Evolutionary conservation across 2,888 invertebrate species (phyloP).

Genomic region (Nemoura dubitans): DNA sequence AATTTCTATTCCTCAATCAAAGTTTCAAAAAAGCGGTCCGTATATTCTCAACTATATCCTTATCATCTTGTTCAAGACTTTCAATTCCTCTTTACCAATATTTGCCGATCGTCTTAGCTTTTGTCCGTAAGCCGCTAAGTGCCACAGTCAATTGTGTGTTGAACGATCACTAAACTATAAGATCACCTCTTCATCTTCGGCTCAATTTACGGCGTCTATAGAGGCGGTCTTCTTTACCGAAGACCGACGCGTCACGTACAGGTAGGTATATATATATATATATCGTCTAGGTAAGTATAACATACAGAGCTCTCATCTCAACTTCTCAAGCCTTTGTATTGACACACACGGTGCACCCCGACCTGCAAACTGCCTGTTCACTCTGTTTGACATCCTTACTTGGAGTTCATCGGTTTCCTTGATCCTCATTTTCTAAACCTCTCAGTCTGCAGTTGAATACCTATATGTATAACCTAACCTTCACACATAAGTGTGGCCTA

Average conservation of each 20-base stretch:
- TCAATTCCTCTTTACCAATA: neutral
- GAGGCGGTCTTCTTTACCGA: neutral
- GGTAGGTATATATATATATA: no score
- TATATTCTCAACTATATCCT: no score
- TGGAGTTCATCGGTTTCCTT: neutral
- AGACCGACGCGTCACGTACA: neutral
- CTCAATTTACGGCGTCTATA: neutral
- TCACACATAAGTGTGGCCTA: no score
- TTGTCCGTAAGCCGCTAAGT: neutral
- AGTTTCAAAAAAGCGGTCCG: no score
- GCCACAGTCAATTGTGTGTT: conserved; percentile 1
- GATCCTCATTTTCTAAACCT: neutral
- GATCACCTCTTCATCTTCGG: neutral
- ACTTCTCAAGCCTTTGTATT: neutral
- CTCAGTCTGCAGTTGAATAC: no score
- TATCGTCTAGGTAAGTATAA: neutral
- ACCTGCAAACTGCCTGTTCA: neutral
- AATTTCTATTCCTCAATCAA: no score
- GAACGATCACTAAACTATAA: neutral
- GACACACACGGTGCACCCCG: neutral
- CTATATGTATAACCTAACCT: no score
- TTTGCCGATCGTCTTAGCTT: neutral
- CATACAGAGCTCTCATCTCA: neutral
- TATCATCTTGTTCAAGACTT: neutral
- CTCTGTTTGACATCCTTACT: neutral